Base-by-base conservation (phyloP, 2,113 vertebrate species). In the Ageneiosus marmoratus region DNA sequence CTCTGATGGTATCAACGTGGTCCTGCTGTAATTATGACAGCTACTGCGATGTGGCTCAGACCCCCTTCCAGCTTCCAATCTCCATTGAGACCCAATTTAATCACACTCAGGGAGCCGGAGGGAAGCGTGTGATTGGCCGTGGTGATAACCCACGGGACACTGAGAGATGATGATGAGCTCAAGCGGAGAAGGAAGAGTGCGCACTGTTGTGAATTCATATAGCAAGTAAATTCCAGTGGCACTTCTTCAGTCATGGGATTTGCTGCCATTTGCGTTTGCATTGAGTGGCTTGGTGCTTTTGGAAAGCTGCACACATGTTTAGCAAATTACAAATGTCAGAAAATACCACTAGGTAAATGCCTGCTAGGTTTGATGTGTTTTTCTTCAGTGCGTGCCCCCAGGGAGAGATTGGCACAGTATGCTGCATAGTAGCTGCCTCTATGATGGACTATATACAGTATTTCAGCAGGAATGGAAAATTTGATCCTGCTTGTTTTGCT, bases 11-110 rank as follows among this genome's bases (percentile, higher is more conserved):
- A 65, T 77, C 70, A 78, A 78, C 55, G 44, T 44, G 37, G 75
- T 12, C 16, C 6, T 56, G 34, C 41, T 83, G 56, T 83, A 87
- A 89, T 89, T 85, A 88, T 86, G 44, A 85, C 84, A 79, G 55
- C 80, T 76, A 62, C 53, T 80, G 72, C 83, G 73, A 41, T 50
- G 60, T 88, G 88, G 81, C 83, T 70, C 83, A 83, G 84, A 83
- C 86, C 78, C 72, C 37, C 62, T 76, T 24, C 37, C 20, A 32
- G 4, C 20, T 5, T 63, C 32, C 48, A 11, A 16, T 75, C 76
- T 60, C 67, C 62, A 75, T 50, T 50, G 81, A 77, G 60, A 62
- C 83, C 62, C 69, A 37, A 75, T 87, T 84, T 87, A 86, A 88
- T 88, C 87, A 86, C 62, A 48, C 24, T 37, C 46, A 29, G 69